phyloP scores from a whole-genome alignment of 2,888 invertebrate genomes.

The Erannis defoliaria region DNA sequence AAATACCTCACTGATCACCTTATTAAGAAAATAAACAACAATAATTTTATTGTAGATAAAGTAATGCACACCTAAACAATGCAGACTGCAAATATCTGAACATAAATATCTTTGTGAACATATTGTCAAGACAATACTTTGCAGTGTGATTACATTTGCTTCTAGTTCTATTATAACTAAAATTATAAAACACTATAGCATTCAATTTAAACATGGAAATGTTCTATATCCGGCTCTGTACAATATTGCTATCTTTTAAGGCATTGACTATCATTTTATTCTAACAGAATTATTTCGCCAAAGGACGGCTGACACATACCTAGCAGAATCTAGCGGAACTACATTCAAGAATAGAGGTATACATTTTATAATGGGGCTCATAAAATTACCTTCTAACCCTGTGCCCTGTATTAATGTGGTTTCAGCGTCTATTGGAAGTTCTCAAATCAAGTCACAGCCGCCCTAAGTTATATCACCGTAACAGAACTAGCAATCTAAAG shows the following conservation, averaged over 20 bases:
- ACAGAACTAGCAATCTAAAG: not conserved
- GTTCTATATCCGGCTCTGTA: constrained; percentile 2
- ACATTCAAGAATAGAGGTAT: not conserved
- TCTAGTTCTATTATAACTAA: not conserved
- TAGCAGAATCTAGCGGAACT: constrained; percentile 1
- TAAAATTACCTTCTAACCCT: not conserved
- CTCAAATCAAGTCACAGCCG: not conserved
- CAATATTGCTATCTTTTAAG: not conserved
- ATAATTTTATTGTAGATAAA: constrained; percentile 4
- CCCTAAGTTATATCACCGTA: constrained; percentile 8
- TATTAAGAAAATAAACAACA: constrained; percentile 23
- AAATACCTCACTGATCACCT: constrained; percentile 40
- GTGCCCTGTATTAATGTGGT: not conserved
- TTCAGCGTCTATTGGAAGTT: not conserved
- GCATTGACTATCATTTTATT: not conserved
- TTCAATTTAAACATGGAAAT: not conserved
- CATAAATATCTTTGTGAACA: not conserved
- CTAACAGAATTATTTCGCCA: not conserved
- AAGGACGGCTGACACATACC: constrained; percentile 1
- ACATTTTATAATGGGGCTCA: not conserved
- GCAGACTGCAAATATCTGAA: constrained; percentile 1
- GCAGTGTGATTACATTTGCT: not conserved
- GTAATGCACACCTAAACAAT: constrained; percentile 5
- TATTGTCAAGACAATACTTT: not conserved
- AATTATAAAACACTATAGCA: not conserved